These are phyloP conservation scores for Pinna nobilis DNA, from an alignment of 1,140 invertebrate genomes.

Conservation along the genomic window DNA sequence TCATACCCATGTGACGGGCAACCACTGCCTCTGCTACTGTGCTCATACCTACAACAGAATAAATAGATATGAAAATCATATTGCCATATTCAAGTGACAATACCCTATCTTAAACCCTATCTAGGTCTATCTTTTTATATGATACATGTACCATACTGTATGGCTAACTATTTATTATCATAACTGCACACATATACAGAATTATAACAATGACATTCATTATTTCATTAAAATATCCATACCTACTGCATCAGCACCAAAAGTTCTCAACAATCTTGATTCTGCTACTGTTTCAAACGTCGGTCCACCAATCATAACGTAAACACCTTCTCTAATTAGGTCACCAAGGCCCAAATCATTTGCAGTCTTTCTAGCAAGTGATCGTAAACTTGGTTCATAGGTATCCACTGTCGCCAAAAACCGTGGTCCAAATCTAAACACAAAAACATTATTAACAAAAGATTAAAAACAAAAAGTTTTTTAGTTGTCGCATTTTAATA, in stretches of 20 bases:
- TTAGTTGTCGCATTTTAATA: too few species aligned
- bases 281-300: slow-evolving; percentile 96
- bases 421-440: slow-evolving; percentile 88
- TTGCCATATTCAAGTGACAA: not conserved
- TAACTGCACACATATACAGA: too few species aligned
- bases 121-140: too few species aligned
- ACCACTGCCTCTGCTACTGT: slow-evolving; percentile 92
- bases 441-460: too few species aligned
- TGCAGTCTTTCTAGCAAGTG: slow-evolving; percentile 83
- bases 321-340: slow-evolving; percentile 89
- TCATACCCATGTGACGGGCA: slow-evolving; percentile 92
- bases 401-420: slow-evolving; percentile 93
- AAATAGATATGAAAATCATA: not conserved
- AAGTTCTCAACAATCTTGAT: slow-evolving; percentile 86
- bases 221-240: slow-evolving; percentile 32
- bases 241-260: slow-evolving; percentile 96
- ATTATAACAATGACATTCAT: not conserved
- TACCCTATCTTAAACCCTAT: not conserved
- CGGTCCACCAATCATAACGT: slow-evolving; percentile 93
- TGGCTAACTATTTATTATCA: too few species aligned
- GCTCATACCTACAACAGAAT: slow-evolving; percentile 85
- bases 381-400: slow-evolving; percentile 85
- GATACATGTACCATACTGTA: too few species aligned
- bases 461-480: too few species aligned
- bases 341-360: slow-evolving; percentile 83